phyloP scores from a whole-genome alignment of 2,797 vertebrate genomes.

The Coluber constrictor region DNA sequence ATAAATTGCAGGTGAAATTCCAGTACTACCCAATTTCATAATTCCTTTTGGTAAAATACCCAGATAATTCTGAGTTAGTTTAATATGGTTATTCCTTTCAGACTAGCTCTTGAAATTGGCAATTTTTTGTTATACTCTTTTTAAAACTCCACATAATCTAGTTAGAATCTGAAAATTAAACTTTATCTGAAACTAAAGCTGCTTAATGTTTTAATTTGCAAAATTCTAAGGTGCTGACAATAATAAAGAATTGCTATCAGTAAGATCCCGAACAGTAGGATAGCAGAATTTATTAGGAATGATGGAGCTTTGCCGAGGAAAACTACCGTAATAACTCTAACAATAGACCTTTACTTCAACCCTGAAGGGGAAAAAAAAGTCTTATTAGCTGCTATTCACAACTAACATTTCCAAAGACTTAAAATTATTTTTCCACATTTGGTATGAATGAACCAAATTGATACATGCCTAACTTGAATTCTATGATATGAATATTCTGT shows the following conservation, averaged over 20 bases:
- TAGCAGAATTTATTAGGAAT: background rate
- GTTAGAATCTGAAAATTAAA: background rate
- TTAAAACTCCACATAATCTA: background rate
- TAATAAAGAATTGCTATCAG: background rate
- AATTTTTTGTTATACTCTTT: background rate
- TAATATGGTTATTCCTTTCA: background rate
- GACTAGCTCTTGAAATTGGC: background rate
- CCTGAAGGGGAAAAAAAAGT: background rate
- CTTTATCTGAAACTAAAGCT: background rate
- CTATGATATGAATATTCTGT: background rate
- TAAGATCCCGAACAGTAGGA: background rate
- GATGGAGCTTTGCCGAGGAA: background rate
- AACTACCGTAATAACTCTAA: background rate
- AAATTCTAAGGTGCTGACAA: background rate
- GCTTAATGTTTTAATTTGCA: background rate
- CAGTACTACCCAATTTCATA: background rate
- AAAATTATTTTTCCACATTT: background rate
- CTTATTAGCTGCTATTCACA: slow-evolving; percentile 2
- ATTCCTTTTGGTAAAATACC: background rate
- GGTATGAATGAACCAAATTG: background rate
- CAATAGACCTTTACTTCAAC: background rate
- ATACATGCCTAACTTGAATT: background rate
- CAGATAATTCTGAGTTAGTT: background rate
- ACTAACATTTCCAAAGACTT: background rate
- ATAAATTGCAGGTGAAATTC: background rate